A percentile compares a stretch with the other conserved stretches of the same genome.
phyloP scores from a whole-genome alignment of 2,888 invertebrate species.

The Nymphalis c-album region DNA sequence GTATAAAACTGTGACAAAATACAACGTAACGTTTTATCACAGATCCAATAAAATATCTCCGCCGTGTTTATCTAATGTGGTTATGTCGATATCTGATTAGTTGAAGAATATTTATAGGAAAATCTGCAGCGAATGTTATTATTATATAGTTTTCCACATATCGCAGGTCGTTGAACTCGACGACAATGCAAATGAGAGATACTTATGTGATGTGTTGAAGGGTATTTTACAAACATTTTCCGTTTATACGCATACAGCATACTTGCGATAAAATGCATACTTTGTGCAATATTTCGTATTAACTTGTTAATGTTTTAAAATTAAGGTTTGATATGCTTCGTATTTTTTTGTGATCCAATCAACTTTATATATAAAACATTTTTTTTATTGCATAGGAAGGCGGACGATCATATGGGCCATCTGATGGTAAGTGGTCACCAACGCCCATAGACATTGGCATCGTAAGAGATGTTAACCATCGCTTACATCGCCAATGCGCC shows the following conservation, averaged over 20 bases:
- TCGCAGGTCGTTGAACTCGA: slow-evolving; percentile 20
- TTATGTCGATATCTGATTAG: slow-evolving; percentile 3
- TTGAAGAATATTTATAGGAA: slow-evolving; percentile 11
- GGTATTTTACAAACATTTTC: not conserved
- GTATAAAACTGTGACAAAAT: not conserved
- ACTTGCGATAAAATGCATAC: not conserved
- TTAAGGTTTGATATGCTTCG: not conserved
- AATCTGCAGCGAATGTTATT: slow-evolving; percentile 3
- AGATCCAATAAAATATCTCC: slow-evolving; percentile 6
- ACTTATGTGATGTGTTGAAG: not conserved
- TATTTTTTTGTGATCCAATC: not conserved
- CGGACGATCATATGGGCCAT: too few relatives aligned
- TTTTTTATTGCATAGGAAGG: too few relatives aligned
- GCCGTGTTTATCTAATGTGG: slow-evolving; percentile 1
- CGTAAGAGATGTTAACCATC: too few relatives aligned
- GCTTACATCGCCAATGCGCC: too few relatives aligned
- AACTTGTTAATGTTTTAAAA: not conserved
- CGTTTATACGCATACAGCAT: not conserved
- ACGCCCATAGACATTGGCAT: too few relatives aligned
- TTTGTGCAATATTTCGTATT: not conserved
- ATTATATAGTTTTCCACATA: slow-evolving; percentile 13
- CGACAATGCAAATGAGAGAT: slow-evolving; percentile 6
- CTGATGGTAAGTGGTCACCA: too few relatives aligned
- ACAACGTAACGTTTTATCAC: not conserved
- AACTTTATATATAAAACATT: too few relatives aligned